phyloP scores from a whole-genome alignment of 2,113 vertebrate genomes.

The Echinops telfairi region DNA sequence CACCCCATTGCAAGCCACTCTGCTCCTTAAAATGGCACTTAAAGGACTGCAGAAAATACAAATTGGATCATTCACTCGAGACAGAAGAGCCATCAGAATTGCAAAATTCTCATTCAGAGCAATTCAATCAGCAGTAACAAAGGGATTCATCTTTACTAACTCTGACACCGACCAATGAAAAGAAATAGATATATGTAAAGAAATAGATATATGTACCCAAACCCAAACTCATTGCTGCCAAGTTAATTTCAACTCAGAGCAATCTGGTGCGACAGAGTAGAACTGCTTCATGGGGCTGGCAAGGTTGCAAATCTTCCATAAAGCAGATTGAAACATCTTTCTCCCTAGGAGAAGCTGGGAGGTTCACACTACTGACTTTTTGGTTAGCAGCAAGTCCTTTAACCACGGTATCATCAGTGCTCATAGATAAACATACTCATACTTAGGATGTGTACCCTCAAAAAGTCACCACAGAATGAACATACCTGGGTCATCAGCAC shows the following conservation, averaged over 20 bases:
- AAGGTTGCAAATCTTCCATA: background rate
- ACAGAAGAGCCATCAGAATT: slow-evolving; percentile 56
- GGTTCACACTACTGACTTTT: background rate
- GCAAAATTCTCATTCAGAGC: slow-evolving; percentile 31
- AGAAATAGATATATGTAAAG: too few species aligned
- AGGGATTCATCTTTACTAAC: slow-evolving; percentile 13
- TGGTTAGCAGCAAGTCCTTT: background rate
- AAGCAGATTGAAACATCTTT: background rate
- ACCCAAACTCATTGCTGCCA: background rate
- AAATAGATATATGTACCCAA: too few species aligned
- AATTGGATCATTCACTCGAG: slow-evolving; percentile 59
- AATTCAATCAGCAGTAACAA: background rate
- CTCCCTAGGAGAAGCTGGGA: background rate
- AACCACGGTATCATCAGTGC: background rate
- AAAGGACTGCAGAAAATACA: slow-evolving; percentile 51
- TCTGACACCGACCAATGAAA: background rate
- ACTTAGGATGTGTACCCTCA: background rate
- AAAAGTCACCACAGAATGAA: background rate
- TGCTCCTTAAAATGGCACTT: slow-evolving; percentile 63
- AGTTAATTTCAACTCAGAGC: background rate
- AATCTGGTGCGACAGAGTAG: background rate
- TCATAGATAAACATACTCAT: background rate
- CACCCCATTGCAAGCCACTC: slow-evolving; percentile 66
- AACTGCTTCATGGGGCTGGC: background rate
- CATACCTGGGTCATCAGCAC: background rate